Evolutionary conservation across 2,113 vertebrate species (phyloP), one percentile per base, ranked within the genome.

Genomic region (Tupaia tana): DNA sequence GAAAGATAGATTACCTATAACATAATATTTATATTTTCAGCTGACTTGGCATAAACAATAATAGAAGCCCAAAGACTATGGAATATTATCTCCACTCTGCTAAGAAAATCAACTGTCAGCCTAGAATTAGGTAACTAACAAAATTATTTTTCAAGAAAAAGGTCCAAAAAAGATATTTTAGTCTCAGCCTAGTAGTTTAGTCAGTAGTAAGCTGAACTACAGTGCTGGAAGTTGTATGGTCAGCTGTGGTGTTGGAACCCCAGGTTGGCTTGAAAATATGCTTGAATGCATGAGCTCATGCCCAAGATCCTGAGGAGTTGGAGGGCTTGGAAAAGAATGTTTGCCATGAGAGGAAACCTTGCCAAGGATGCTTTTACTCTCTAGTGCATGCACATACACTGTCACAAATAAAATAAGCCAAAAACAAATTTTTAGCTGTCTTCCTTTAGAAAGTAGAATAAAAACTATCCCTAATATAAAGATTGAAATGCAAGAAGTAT

Each of bases 81-180:
- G 29, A 64, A 70, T 25, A 52, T 11, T 90, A 43, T 43, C 74
- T 86, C 73, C n/a, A 80, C 24, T 56, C 18, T 18, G 13, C 24
- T 78, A 16, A 80, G 13, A 66, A 43, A 64, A 86, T 9, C 58
- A n/a, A n/a, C 10, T 34, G 58, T 71, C 86, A 25, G 14, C 31
- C 61, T 59, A 59, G 59, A 74, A 78, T 69, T 89, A 84, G 88
- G 59, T 25, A 82, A 63, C 18, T 64, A 91, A 67, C 20, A 9
- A 88, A 56, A 77, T 64, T 84, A 77, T 88, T 7, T 77, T 70
- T 78, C 24, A 91, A 52, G 54, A 81, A 58, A 86, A 88, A 70
- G 16, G 7, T 24, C 43, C 70, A 84, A 86, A 78, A 10, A 91
- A 12, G 34, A 34, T 9, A 24, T 58, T 63, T 95, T 75, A 43